These are phyloP conservation scores for Australoheros scitulus DNA, from an alignment of 2,113 vertebrate species.

Conservation along the genomic window DNA sequence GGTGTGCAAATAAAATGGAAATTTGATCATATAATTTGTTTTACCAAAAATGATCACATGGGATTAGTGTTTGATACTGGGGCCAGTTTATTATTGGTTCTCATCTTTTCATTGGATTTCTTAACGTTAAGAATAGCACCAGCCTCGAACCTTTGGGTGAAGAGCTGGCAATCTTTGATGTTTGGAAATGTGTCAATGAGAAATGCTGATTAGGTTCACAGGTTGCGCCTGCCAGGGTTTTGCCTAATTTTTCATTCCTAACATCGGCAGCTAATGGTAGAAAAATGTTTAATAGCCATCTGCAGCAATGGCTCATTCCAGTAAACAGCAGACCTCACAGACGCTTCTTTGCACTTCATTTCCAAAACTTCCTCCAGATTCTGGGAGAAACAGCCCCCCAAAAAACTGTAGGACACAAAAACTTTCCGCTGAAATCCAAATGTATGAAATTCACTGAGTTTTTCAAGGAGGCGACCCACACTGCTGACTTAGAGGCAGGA, in stretches of 20 bases:
- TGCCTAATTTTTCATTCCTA: fast-evolving
- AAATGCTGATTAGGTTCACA: not conserved
- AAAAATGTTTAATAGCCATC: not conserved
- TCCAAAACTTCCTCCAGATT: not conserved
- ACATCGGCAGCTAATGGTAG: not conserved
- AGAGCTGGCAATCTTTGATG: not conserved
- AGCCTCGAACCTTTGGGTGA: fast-evolving
- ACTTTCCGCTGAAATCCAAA: not conserved
- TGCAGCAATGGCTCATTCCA: not conserved
- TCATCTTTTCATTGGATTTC: not conserved
- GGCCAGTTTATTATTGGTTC: no score
- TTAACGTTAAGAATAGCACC: not conserved
- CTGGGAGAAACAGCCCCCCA: not conserved
- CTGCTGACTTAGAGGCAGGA: not conserved
- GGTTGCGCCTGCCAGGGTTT: not conserved
- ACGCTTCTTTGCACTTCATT: not conserved
- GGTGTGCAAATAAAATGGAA: slow-evolving; percentile 1
- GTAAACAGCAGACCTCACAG: not conserved
- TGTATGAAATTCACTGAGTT: not conserved
- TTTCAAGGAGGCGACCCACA: not conserved
- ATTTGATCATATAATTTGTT: not conserved
- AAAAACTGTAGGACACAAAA: not conserved
- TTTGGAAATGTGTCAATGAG: not conserved
- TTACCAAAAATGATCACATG: not conserved
- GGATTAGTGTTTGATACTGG: no score